Base-by-base conservation (phyloP, 2,113 vertebrate species). In the Nibea albiflora region DNA sequence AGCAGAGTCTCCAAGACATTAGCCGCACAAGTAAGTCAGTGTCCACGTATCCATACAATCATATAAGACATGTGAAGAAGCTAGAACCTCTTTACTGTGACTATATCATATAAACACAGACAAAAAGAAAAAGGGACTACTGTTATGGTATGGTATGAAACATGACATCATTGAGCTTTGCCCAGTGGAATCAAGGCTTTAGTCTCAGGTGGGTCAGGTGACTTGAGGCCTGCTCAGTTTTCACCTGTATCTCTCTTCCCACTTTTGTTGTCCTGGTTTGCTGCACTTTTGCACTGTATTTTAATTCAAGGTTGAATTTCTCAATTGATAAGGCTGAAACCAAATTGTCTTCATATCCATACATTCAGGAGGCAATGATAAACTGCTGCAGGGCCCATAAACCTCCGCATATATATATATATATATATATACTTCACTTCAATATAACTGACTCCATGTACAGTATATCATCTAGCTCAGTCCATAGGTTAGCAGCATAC, bases 1-100 rank as follows among this genome's bases (percentile, higher is more conserved):
- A 94, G 9, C 89, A 92, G 62, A 93, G 91, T 9, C 85, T 93
- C 11, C 88, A 92, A 52, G 95, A 95, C 2, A 93, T 96, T 92
- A 95, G 89, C 93, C 95, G 95, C 85, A 97, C 94, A 61, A 95
- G 98, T 99, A 90, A 97, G 97, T 96, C 57, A 31, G 42, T 3
- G 1, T 8, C 7, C 11, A 35, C 11, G 39, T 7, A 65, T 5
- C 14, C 28, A 11, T 16, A 11, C 58, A 7, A 15, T 49, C 8
- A 57, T 9, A 28, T 1, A 12, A 11, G 14, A 12, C 20, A 14
- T 24, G 1, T 24, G 19, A 50, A 35, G n/a, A 58, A 39, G 19
- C 19, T 35, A 35, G 4, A 49, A 28, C 4, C 4, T 19, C 15
- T 15, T 9, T 39, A 39, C 35, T 39, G 8, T 39, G 35, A 39